Conservation (phyloP, 2,797 vertebrate genomes). For the Huso huso region DNA sequence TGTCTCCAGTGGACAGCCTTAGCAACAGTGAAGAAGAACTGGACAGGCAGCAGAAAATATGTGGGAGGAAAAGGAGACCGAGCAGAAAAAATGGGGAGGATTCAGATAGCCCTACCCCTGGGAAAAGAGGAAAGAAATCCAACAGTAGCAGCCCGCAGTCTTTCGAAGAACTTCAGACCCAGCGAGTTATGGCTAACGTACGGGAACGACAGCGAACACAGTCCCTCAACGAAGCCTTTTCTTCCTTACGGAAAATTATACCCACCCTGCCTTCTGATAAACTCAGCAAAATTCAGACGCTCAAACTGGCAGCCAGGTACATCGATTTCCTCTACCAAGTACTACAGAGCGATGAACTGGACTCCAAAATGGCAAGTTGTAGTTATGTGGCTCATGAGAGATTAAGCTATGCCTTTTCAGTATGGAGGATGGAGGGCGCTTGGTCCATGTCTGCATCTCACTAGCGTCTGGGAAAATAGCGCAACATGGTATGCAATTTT, state of each 20-base stretch:
- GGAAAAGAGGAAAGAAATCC: constrained; percentile 82
- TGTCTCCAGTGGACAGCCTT: constrained; percentile 87
- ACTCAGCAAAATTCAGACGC: constrained; percentile 96
- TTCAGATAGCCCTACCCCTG: constrained; percentile 81
- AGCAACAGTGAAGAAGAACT: constrained; percentile 91
- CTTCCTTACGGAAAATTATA: constrained; percentile 89
- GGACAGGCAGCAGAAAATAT: constrained; percentile 69
- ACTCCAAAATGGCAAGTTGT: constrained; percentile 96
- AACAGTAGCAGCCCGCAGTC: constrained; percentile 87
- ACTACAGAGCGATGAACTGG: constrained; percentile 95
- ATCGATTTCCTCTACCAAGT: constrained; percentile 98
- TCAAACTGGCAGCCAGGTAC: constrained; percentile 92
- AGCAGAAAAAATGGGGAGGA: constrained; percentile 84
- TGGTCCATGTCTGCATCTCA: constrained; percentile 98
- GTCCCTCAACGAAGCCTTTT: constrained; percentile 93
- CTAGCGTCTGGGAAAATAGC: constrained; percentile 58
- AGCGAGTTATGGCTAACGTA: constrained; percentile 95
- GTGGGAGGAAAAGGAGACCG: constrained; percentile 75
- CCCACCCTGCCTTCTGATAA: constrained; percentile 95
- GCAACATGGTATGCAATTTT: constrained; percentile 46
- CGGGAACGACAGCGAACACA: constrained; percentile 93
- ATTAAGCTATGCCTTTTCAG: constrained; percentile 96
- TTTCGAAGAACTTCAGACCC: constrained; percentile 89
- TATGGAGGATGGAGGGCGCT: constrained; percentile 98
- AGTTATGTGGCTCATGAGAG: constrained; percentile 96